Percentiles rank a stretch among this genome's conserved stretches.
Evolutionary conservation across 2,113 vertebrate species (phyloP).

Genomic region (Cettia cetti): DNA sequence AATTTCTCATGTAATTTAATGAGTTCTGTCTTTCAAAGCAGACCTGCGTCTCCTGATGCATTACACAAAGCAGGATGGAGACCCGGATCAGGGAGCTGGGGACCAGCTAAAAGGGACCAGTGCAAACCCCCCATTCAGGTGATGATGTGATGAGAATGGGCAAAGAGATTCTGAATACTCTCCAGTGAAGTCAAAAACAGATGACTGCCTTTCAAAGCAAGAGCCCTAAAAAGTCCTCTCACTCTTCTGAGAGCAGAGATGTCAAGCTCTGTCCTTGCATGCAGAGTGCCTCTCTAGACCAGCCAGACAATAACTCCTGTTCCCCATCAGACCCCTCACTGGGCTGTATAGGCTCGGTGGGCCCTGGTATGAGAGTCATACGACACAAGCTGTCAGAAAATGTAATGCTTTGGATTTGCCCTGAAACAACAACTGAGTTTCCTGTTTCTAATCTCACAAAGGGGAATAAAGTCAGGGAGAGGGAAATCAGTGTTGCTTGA

Average conservation of each 20-base stretch:
- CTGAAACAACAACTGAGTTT: not conserved
- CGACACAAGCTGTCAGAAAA: not conserved
- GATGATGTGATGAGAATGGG: not conserved
- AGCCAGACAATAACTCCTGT: not conserved
- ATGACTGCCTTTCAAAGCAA: not conserved
- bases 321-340: not conserved
- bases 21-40: not conserved
- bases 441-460: not conserved
- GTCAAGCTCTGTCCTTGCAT: not conserved
- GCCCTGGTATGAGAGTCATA: accelerated
- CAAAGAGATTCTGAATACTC: not conserved
- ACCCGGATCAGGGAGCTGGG: not conserved
- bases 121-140: not conserved
- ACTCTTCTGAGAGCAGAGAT: not conserved
- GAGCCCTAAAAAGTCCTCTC: not conserved
- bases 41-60: not conserved
- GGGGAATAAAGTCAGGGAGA: not conserved
- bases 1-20: not conserved
- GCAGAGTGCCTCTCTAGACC: not conserved
- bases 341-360: not conserved
- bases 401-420: not conserved
- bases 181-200: not conserved
- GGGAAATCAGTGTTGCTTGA: not conserved
- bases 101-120: not conserved
- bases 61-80: not conserved